Percentiles rank a stretch among this genome's conserved stretches.
phyloP scores from a whole-genome alignment of 1,140 invertebrate species.

The Neodiprion fabricii region DNA sequence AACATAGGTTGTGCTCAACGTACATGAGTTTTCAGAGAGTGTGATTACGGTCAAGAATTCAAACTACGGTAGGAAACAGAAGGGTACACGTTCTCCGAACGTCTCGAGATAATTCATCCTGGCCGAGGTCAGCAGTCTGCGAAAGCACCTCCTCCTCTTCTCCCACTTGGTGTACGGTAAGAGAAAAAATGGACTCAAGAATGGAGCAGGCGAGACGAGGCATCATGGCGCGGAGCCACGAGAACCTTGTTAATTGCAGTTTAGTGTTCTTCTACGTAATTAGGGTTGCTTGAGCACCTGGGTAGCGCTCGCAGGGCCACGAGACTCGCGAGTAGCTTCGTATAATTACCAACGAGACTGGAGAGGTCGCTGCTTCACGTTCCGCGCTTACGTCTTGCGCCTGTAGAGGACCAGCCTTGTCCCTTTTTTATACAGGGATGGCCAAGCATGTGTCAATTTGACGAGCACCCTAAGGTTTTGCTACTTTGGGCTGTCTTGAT shows the following conservation, averaged over 20 bases:
- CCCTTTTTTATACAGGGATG: neutral
- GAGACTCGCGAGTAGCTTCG: slow-evolving; percentile 2
- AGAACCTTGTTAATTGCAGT: slow-evolving; percentile 57
- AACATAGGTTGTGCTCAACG: too few relatives aligned
- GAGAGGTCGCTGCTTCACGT: neutral
- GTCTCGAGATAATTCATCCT: too few relatives aligned
- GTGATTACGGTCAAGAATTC: too few relatives aligned
- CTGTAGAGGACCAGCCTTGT: neutral
- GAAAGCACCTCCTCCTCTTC: too few relatives aligned
- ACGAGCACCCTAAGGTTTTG: neutral
- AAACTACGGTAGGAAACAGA: too few relatives aligned
- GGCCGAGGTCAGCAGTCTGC: too few relatives aligned
- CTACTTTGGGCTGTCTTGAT: neutral
- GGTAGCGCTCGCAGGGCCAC: slow-evolving; percentile 25
- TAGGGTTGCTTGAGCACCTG: slow-evolving; percentile 55
- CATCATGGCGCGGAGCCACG: slow-evolving; percentile 32
- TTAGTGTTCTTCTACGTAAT: slow-evolving; percentile 59
- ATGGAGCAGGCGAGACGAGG: neutral
- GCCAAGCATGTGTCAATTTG: slow-evolving; percentile 5
- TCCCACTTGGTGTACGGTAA: neutral
- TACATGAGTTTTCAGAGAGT: too few relatives aligned
- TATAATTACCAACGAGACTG: neutral
- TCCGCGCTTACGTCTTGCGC: neutral
- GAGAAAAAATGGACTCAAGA: slow-evolving; percentile 17
- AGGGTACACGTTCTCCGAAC: too few relatives aligned